Conservation (phyloP, 1,140 invertebrate species). For the Trachymyrmex cornetzi region DNA sequence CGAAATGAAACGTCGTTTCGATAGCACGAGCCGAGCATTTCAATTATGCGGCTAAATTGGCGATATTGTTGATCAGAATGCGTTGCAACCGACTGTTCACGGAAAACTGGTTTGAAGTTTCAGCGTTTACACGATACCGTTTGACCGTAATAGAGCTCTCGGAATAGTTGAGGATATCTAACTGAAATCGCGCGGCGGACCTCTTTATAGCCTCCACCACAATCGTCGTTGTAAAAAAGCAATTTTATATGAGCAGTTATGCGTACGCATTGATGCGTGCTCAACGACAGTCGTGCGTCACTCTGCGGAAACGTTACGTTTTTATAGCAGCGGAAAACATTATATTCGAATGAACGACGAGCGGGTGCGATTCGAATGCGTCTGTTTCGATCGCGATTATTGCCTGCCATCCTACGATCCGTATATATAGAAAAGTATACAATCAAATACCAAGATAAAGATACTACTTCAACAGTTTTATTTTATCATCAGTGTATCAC, state of each 20-base stretch:
- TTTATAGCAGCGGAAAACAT: conserved; percentile 38
- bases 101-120: conserved; percentile 36
- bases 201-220: conserved; percentile 37
- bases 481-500: not conserved
- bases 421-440: not conserved
- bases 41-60: conserved; percentile 47
- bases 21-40: conserved; percentile 31
- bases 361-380: conserved; percentile 39
- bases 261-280: conserved; percentile 32
- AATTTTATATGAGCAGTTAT: conserved; percentile 39
- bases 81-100: not conserved
- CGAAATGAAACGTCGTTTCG: not conserved
- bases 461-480: not conserved
- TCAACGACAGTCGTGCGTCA: conserved; percentile 31
- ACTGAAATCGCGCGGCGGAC: conserved; percentile 14
- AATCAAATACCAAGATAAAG: not conserved
- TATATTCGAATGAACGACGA: conserved; percentile 31
- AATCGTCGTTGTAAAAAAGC: conserved; percentile 27
- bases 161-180: conserved; percentile 11
- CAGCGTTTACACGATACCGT: conserved; percentile 28
- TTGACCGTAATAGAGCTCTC: conserved; percentile 25
- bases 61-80: conserved; percentile 24
- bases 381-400: conserved; percentile 25
- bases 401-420: not conserved
- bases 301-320: conserved; percentile 18